Conservation (phyloP, 2,888 invertebrate species). For the Mesochorus sp. region DNA sequence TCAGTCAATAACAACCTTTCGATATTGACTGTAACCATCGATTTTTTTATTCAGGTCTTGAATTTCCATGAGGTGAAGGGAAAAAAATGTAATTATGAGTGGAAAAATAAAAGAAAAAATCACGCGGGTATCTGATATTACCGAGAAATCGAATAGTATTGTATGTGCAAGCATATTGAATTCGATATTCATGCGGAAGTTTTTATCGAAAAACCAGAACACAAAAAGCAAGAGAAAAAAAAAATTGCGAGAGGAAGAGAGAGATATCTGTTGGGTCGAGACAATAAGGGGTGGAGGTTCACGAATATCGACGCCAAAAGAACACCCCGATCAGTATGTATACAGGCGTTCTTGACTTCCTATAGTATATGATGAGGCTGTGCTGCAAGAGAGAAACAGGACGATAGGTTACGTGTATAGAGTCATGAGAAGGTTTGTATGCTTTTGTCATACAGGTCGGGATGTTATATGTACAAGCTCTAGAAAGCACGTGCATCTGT, state of each 20-base stretch:
- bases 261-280: slow-evolving; percentile 38
- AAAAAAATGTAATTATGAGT: slow-evolving; percentile 4
- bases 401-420: neutral
- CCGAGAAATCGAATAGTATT: slow-evolving; percentile 19
- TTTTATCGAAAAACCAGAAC: slow-evolving; percentile 43
- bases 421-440: slow-evolving; percentile 3
- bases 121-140: slow-evolving; percentile 1
- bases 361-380: neutral
- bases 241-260: neutral
- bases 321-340: slow-evolving; percentile 50
- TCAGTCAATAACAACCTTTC: too few relatives aligned
- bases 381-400: neutral
- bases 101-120: neutral
- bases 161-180: neutral
- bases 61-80: neutral
- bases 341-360: slow-evolving; percentile 29
- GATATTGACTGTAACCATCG: neutral
- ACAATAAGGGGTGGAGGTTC: slow-evolving; percentile 25
- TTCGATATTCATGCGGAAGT: slow-evolving; percentile 50
- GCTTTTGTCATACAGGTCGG: slow-evolving; percentile 34
- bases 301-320: slow-evolving; percentile 42
- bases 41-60: neutral
- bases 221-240: neutral
- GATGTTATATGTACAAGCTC: slow-evolving; percentile 13
- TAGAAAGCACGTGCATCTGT: neutral